These are phyloP conservation scores for Erynnis tages DNA, from an alignment of 2,888 invertebrate species.

Conservation along the genomic window DNA sequence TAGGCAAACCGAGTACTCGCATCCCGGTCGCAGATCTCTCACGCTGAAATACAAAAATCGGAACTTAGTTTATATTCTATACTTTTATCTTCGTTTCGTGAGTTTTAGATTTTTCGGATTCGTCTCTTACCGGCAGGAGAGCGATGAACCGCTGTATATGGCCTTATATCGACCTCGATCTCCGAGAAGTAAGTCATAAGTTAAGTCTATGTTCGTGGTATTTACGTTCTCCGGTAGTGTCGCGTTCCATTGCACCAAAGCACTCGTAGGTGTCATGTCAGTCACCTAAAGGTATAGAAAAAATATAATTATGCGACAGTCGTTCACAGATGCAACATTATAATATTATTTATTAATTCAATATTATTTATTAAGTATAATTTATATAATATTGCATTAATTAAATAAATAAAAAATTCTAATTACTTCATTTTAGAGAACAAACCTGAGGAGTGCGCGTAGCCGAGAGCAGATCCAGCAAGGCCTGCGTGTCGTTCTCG, in stretches of 20 bases:
- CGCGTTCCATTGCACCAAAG: slow-evolving; percentile 91
- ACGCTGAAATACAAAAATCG: slow-evolving; percentile 62
- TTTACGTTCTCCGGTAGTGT: slow-evolving; percentile 73
- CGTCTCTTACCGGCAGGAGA: slow-evolving; percentile 83
- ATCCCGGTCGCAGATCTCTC: slow-evolving; percentile 92
- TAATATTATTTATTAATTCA: no score
- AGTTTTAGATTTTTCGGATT: background rate
- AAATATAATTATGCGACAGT: no score
- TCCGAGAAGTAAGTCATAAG: slow-evolving; percentile 90
- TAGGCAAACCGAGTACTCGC: slow-evolving; percentile 91
- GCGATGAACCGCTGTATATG: slow-evolving; percentile 89
- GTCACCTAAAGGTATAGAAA: slow-evolving; percentile 82
- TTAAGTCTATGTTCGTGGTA: slow-evolving; percentile 80
- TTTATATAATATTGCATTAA: no score
- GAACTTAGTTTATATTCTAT: no score
- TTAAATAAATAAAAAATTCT: no score
- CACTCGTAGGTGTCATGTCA: slow-evolving; percentile 91
- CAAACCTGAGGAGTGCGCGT: slow-evolving; percentile 87
- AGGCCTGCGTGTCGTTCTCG: slow-evolving; percentile 85
- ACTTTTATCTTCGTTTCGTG: no score
- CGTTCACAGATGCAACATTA: no score
- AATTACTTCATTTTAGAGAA: no score
- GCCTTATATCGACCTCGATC: slow-evolving; percentile 93
- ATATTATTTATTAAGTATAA: no score
- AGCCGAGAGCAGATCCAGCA: slow-evolving; percentile 87